Percentiles rank a stretch among this genome's conserved stretches.
These are phyloP conservation scores for Squalus acanthias DNA, from an alignment of 2,797 vertebrate genomes.

Conservation along the genomic window DNA sequence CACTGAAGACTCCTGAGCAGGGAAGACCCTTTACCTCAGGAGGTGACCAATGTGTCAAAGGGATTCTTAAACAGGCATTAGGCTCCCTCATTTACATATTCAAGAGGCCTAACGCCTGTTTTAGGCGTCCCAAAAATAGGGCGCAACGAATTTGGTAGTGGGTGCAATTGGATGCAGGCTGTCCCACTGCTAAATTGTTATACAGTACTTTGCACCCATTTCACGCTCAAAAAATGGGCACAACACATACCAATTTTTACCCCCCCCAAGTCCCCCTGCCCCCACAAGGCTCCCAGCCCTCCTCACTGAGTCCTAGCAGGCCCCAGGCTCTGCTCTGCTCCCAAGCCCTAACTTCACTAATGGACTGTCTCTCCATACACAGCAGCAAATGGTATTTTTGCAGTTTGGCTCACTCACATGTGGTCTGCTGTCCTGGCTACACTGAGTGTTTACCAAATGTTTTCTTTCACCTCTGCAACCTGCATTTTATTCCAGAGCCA, in stretches of 20 bases:
- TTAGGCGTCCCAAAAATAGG: background rate
- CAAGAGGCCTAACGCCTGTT: background rate
- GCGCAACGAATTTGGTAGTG: background rate
- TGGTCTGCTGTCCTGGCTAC: background rate
- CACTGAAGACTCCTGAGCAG: too few relatives aligned
- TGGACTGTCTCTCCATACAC: background rate
- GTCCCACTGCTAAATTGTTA: background rate
- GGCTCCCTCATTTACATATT: background rate
- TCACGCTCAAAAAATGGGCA: background rate
- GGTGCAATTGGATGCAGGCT: background rate
- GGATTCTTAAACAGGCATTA: background rate
- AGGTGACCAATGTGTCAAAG: background rate
- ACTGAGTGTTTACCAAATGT: background rate
- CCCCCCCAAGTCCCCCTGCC: background rate
- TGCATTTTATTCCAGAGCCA: background rate
- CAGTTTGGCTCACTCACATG: background rate
- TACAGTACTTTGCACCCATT: background rate
- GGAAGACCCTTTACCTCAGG: background rate
- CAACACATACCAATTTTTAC: background rate
- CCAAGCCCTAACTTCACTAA: background rate
- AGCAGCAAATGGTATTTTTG: background rate
- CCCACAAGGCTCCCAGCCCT: background rate
- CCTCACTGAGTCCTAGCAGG: background rate
- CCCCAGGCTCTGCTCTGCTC: background rate
- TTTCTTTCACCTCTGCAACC: background rate